Evolutionary conservation across 2,797 vertebrate genomes (phyloP), one percentile per base, ranked within the genome.

Genomic region (Phoxinus dragarum): DNA sequence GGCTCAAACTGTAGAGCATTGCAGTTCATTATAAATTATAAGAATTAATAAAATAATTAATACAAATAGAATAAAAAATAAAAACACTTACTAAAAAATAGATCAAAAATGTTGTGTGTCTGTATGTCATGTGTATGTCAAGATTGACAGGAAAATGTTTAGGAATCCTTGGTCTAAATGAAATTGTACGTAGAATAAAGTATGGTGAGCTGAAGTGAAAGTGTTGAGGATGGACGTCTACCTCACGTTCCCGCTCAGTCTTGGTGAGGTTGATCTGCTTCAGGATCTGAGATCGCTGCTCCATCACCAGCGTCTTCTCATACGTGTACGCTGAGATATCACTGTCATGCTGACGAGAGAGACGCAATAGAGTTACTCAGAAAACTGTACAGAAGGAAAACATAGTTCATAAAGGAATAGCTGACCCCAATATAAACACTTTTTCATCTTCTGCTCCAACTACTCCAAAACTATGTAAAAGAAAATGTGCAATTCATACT

Each of bases 281-380:
- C 54, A 99, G 97, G 93, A 99, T 99, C 95, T 99, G 96, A 5
- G 98, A 99, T 16, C 98, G 95, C 85, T 99, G 98, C 88, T 99
- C 98, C 98, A 99, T 99, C 92, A 98, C 96, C 91, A 99, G 89
- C 0, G 98, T 99, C 95, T 99, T 99, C 94, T 99, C 98, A 0
- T 99, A 99, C 27, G 98, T 99, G 92, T 99, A 99, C 85, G 98
- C 98, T 0, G 98, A 99, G 91, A 99, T 99, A 92, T 99, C 98
- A 0, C 98, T 97, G 91, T 99, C 98, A 0, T 99, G 98, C 98
- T 99, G 81, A 77, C 23, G 34, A 74, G 44, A 68, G 34, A 61
- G 31, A 31, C 5, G 47, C 54, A 79, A n/a, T 38, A 36, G 21
- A 72, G 42, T 47, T 47, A 6, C 38, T 72, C 40, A 49, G 7